Base-by-base conservation (phyloP, 2,888 invertebrate genomes). In the Leptinotarsa rubiginosa region DNA sequence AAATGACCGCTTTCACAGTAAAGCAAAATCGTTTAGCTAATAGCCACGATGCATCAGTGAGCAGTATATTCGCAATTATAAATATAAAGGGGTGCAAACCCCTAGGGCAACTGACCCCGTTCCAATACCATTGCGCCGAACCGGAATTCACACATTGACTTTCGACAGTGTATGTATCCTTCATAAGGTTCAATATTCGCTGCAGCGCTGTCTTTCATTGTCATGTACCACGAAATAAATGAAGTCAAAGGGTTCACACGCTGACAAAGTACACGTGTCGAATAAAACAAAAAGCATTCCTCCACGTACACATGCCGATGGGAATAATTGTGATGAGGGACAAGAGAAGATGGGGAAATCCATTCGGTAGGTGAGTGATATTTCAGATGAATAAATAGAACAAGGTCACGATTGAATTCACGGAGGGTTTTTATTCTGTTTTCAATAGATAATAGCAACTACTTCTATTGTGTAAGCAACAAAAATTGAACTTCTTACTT, bases 211-310 rank as follows among this genome's bases (percentile, higher is more conserved):
- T 20, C 1, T 25, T 4, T 13, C 22, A 67, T 18, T 67, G 59
- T 62, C 73, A 66, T 56, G 62, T 54, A 56, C 59, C 18, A 20
- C 47, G 41, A 25, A 25, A 16, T 20, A 12, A 47, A 47, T 25
- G 52, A 49, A 65, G 56, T 62, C 69, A 65, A 74, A 70, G 74
- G 74, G 70, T 74, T 74, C 74, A 59, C 68, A 74, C 74, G 70
- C 52, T 67, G 62, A 70, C 56, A 62, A 66, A 70, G 66, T 59
- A 74, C 74, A 74, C 74, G 74, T 74, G 74, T 74, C 67, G 54
- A 66, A 59, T 67, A 31, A 70, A 74, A 56, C 50, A 70, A 66
- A 70, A 74, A 56, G 67, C 69, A 69, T 69, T 69, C 69, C 69
- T 56, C 47, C 69, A 69, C 69, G 31, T 16, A 62, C 13, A 16